Conservation (phyloP, 1,140 invertebrate genomes). For the Brachionus rubens region DNA sequence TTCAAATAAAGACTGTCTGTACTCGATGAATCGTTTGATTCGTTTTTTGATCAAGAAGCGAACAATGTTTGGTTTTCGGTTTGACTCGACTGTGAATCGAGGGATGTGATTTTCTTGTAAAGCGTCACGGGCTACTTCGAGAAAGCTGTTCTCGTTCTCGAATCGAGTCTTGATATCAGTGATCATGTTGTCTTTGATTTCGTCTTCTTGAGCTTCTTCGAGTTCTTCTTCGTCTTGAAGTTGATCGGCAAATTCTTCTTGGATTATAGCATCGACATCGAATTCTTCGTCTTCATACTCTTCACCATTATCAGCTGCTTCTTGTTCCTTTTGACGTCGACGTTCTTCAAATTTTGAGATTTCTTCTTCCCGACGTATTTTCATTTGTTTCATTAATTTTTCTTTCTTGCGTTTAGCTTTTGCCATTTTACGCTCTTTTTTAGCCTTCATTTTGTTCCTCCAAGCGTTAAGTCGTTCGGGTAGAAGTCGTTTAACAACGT, state of each 20-base stretch:
- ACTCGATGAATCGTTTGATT: conserved; percentile 53
- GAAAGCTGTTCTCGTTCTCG: conserved; percentile 56
- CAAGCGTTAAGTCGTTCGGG: conserved; percentile 58
- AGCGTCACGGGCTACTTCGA: conserved; percentile 55
- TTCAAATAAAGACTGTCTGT: conserved; percentile 58
- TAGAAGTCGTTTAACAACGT: conserved; percentile 56
- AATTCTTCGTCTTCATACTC: conserved; percentile 44
- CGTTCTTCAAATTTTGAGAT: conserved; percentile 45
- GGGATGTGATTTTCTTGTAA: conserved; percentile 57
- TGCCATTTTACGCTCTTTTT: conserved; percentile 54
- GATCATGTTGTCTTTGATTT: conserved; percentile 58
- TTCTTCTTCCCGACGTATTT: conserved; percentile 53
- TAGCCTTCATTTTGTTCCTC: conserved; percentile 49
- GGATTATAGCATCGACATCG: conserved; percentile 44
- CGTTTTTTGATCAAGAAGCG: conserved; percentile 57
- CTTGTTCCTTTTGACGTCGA: conserved; percentile 5
- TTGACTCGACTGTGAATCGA: conserved; percentile 53
- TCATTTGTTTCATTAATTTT: conserved; percentile 50
- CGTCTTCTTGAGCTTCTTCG: conserved; percentile 59
- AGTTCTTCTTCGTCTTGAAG: conserved; percentile 59
- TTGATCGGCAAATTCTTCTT: conserved; percentile 41
- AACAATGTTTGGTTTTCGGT: conserved; percentile 57
- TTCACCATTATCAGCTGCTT: conserved; percentile 24
- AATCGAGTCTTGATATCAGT: conserved; percentile 52
- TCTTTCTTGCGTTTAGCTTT: conserved; percentile 54